Evolutionary conservation across 2,113 vertebrate species (phyloP).

Genomic region (Geococcyx californianus): DNA sequence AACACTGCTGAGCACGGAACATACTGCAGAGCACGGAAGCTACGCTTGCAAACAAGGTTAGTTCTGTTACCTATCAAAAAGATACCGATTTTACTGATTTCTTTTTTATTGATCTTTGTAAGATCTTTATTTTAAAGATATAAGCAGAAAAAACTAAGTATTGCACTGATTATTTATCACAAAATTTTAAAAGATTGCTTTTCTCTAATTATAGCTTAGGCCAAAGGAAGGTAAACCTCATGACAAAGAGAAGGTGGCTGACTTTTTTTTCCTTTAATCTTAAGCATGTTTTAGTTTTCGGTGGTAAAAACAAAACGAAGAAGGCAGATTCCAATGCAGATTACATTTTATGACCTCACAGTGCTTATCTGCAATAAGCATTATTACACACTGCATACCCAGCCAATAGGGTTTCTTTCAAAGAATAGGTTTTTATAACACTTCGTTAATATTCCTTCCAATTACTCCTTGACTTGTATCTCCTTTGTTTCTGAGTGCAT

Average conservation of each 20-base stretch:
- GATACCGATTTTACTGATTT: accelerated
- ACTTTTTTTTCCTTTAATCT: not conserved
- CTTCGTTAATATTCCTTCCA: not conserved
- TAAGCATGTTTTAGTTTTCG: not conserved
- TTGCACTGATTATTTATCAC: not conserved
- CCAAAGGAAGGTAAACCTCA: not conserved
- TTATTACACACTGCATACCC: not conserved
- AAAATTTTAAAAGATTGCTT: not conserved
- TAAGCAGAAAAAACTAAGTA: not conserved
- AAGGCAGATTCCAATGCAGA: not conserved
- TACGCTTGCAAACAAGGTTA: not conserved
- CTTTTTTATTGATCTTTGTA: too few species aligned
- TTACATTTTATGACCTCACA: not conserved
- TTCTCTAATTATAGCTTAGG: not conserved
- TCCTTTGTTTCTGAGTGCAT: not conserved
- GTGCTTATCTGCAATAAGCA: not conserved
- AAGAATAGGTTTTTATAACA: not conserved
- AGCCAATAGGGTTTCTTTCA: not conserved
- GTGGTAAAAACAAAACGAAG: not conserved
- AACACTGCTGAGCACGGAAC: not conserved
- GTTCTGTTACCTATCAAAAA: not conserved
- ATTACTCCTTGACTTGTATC: not conserved
- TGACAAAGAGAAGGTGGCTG: not conserved
- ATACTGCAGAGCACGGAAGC: accelerated
- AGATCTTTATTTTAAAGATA: not conserved